These are phyloP conservation scores for Diuraphis noxia DNA, from an alignment of 1,140 invertebrate genomes.

Conservation along the genomic window DNA sequence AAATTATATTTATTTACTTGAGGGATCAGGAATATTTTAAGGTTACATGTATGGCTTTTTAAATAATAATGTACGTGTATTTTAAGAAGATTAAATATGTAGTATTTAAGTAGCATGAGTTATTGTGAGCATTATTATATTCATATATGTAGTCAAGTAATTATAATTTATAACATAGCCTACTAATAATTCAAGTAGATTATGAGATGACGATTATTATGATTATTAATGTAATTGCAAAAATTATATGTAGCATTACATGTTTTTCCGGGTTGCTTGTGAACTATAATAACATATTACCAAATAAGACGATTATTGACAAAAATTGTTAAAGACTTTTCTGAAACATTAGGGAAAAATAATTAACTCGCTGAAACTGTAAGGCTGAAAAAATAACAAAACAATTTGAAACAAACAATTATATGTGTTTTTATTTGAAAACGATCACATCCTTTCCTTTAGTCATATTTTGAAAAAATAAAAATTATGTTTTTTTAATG, in stretches of 20 bases:
- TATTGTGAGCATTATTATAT: constrained; percentile 52
- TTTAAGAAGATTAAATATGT: constrained; percentile 39
- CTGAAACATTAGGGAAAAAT: constrained; percentile 54
- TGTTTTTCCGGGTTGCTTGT: constrained; percentile 53
- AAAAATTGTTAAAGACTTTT: constrained; percentile 53
- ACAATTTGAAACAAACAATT: constrained; percentile 46
- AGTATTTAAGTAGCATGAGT: constrained; percentile 46
- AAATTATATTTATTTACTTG: constrained; percentile 35
- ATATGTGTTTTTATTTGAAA: constrained; percentile 45
- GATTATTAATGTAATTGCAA: constrained; percentile 33
- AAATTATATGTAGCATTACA: constrained; percentile 46
- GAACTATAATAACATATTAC: constrained; percentile 52
- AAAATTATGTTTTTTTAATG: not conserved
- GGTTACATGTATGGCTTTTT: constrained; percentile 11
- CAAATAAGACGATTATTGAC: constrained; percentile 52
- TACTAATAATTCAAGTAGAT: constrained; percentile 45
- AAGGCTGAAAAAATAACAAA: constrained; percentile 54
- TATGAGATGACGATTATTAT: constrained; percentile 29
- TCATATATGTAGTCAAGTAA: constrained; percentile 37
- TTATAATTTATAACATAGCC: constrained; percentile 36
- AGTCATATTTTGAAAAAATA: not conserved
- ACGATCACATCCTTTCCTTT: not conserved
- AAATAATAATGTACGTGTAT: constrained; percentile 24
- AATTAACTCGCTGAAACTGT: constrained; percentile 53
- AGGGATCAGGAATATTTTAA: constrained; percentile 50